These are phyloP conservation scores for Epistrophella euchroma DNA, from an alignment of 2,888 invertebrate species.

Conservation along the genomic window DNA sequence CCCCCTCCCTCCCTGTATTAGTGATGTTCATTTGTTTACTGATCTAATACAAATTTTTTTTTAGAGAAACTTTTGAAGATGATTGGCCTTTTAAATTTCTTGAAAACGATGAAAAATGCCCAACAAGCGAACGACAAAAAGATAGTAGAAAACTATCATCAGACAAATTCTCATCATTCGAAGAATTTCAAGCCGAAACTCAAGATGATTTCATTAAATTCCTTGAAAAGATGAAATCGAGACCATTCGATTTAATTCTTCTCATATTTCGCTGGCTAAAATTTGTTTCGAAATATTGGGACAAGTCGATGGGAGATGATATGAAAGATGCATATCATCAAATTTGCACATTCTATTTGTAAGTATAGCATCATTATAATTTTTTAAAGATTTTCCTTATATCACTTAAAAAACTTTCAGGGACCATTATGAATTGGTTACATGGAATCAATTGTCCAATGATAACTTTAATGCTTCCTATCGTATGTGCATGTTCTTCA, in stretches of 20 bases:
- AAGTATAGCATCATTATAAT: conserved; percentile 43
- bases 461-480: conserved; percentile 78
- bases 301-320: conserved; percentile 77
- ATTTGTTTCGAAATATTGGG: conserved; percentile 78
- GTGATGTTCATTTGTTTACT: too few relatives aligned
- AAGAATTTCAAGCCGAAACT: conserved; percentile 77
- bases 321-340: conserved; percentile 77
- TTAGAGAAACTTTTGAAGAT: conserved; percentile 77
- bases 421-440: conserved; percentile 78
- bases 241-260: conserved; percentile 78
- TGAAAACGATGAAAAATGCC: conserved; percentile 36
- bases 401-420: conserved; percentile 45
- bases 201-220: conserved; percentile 77
- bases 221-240: conserved; percentile 72
- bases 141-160: conserved; percentile 1
- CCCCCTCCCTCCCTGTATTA: too few relatives aligned
- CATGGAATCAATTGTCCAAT: conserved; percentile 78
- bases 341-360: conserved; percentile 78
- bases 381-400: background rate
- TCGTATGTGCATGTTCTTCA: conserved; percentile 78
- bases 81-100: conserved; percentile 77
- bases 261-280: conserved; percentile 79
- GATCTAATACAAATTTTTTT: background rate
- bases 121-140: conserved; percentile 42
- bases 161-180: conserved; percentile 43